Evolutionary conservation across 2,797 vertebrate genomes (phyloP).

Genomic region (Oreortyx pictus): DNA sequence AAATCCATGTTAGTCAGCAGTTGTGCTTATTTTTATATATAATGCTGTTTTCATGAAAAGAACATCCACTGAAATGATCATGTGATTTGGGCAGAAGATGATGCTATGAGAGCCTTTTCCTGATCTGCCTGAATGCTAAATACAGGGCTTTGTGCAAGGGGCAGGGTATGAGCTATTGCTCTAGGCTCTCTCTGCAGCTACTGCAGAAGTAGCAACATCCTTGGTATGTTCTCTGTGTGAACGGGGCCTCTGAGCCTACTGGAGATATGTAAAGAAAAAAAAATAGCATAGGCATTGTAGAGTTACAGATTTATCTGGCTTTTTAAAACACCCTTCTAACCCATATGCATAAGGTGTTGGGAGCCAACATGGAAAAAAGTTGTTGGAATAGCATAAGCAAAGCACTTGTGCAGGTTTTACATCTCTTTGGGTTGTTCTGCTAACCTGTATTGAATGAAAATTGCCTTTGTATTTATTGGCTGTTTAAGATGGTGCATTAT

Average conservation of each 20-base stretch:
- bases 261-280: neutral
- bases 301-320: neutral
- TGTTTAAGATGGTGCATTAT: neutral
- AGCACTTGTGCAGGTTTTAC: neutral
- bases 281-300: neutral
- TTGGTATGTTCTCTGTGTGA: neutral
- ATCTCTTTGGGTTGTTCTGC: neutral
- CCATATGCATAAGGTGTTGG: neutral
- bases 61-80: neutral
- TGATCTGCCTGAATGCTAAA: neutral
- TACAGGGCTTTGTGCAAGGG: neutral
- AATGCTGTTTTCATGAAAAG: neutral
- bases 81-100: neutral
- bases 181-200: neutral
- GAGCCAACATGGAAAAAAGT: neutral
- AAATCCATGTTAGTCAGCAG: conserved; percentile 16
- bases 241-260: neutral
- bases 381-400: neutral
- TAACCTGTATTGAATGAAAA: neutral
- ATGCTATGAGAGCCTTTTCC: neutral
- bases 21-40: neutral
- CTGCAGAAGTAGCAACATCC: neutral
- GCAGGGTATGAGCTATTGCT: neutral
- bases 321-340: neutral
- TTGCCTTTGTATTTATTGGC: neutral